phyloP scores from a whole-genome alignment of 2,888 invertebrate genomes.

The Isoperla grammatica region DNA sequence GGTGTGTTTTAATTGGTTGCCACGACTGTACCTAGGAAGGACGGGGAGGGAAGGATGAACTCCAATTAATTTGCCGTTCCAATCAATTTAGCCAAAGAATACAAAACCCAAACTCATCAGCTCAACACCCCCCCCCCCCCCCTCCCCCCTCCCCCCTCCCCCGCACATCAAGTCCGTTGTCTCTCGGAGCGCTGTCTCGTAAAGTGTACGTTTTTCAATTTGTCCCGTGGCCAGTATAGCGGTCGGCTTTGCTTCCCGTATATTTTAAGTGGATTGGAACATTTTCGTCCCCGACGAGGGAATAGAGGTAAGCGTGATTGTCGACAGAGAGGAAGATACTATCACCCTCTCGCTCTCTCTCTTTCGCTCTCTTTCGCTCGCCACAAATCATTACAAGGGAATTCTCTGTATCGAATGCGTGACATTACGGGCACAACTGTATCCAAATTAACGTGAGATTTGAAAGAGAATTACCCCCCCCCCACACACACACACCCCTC shows the following conservation, averaged over 20 bases:
- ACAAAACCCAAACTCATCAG: constrained; percentile 30
- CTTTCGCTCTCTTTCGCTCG: no score
- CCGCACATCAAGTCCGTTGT: constrained; percentile 17
- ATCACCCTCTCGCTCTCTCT: no score
- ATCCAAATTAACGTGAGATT: no score
- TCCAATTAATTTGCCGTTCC: constrained; percentile 31
- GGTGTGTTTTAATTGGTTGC: constrained; percentile 6
- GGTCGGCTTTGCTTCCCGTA: constrained; percentile 11
- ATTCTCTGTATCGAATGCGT: no score
- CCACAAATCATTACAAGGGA: no score
- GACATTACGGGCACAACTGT: no score
- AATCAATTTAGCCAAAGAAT: constrained; percentile 32
- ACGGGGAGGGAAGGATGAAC: constrained; percentile 17
- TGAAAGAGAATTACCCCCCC: no score
- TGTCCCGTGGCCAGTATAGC: constrained; percentile 10
- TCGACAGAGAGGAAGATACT: no score
- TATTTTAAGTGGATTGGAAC: constrained; percentile 27
- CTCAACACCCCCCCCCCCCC: constrained; percentile 19
- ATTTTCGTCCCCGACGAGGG: background rate
- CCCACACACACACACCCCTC: no score
- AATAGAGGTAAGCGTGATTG: constrained; percentile 17
- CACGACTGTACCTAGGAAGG: background rate
- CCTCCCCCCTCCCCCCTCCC: background rate
- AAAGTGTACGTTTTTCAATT: constrained; percentile 21
- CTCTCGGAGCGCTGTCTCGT: constrained; percentile 17